A percentile compares a stretch with the other conserved stretches of the same genome.
Conservation (phyloP, 2,113 vertebrate genomes). For the Dasyprocta punctata region DNA sequence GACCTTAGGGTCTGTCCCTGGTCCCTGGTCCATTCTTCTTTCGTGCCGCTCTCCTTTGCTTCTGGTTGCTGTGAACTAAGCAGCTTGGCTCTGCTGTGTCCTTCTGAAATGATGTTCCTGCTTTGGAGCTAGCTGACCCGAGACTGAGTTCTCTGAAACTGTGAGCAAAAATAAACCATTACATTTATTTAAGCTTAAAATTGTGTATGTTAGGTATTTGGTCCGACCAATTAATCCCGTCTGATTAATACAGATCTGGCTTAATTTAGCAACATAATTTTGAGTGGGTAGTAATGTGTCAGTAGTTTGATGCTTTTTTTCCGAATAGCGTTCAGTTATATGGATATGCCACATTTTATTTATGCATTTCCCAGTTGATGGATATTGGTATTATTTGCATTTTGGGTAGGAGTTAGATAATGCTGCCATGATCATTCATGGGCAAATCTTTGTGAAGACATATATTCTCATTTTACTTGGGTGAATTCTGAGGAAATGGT, state of each 20-base stretch:
- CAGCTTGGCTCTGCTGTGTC: neutral
- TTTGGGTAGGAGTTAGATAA: neutral
- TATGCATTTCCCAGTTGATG: neutral
- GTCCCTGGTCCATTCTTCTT: neutral
- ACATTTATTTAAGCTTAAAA: neutral
- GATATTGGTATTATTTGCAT: neutral
- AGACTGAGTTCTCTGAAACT: neutral
- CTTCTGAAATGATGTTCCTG: neutral
- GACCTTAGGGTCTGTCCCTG: neutral
- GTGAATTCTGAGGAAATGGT: neutral
- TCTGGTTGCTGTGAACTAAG: neutral
- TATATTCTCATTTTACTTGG: constrained; percentile 17
- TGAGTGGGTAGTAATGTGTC: neutral
- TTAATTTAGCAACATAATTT: neutral
- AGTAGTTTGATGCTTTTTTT: neutral
- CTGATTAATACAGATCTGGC: neutral
- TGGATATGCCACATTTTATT: neutral
- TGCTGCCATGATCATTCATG: neutral
- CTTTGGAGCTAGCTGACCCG: neutral
- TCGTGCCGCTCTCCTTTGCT: neutral
- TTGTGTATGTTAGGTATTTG: neutral
- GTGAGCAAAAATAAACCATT: neutral
- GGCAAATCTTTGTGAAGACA: neutral
- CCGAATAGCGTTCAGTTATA: too few relatives aligned
- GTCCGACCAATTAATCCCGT: neutral